These are phyloP conservation scores for Peromyscus polionotus DNA, from an alignment of 2,113 vertebrate species.

Conservation along the genomic window DNA sequence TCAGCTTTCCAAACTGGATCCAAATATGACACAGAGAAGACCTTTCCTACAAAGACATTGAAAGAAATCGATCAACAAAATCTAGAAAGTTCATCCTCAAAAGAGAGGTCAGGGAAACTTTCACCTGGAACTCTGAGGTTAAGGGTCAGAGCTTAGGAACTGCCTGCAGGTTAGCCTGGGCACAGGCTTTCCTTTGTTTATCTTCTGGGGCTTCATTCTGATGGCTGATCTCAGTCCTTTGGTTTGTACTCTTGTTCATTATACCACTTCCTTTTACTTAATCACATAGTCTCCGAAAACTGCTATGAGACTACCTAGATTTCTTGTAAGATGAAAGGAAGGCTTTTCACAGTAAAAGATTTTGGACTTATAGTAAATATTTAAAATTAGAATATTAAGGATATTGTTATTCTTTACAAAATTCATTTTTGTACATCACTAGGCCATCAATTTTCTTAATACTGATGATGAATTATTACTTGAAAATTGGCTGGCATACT, in stretches of 20 bases:
- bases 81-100: neutral
- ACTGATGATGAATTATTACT: conserved; percentile 20
- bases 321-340: conserved; percentile 35
- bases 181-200: neutral
- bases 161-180: neutral
- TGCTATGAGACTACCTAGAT: conserved; percentile 24
- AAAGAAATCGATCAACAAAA: neutral
- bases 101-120: conserved; percentile 37
- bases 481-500: conserved; percentile 62
- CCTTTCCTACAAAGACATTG: neutral
- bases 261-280: neutral
- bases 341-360: conserved; percentile 37
- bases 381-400: neutral
- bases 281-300: conserved; percentile 18
- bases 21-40: conserved; percentile 43
- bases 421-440: conserved; percentile 33
- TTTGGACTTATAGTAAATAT: conserved; percentile 26
- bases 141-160: conserved; percentile 33
- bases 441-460: conserved; percentile 42
- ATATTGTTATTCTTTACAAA: conserved; percentile 32
- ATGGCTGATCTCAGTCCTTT: neutral
- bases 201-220: conserved; percentile 11
- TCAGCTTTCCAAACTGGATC: conserved; percentile 58
- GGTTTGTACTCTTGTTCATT: neutral
- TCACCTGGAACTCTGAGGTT: conserved; percentile 1